Percentiles rank a stretch among this genome's conserved stretches.
These are phyloP conservation scores for Zootermopsis nevadensis DNA, from an alignment of 2,888 invertebrate genomes.

Conservation along the genomic window DNA sequence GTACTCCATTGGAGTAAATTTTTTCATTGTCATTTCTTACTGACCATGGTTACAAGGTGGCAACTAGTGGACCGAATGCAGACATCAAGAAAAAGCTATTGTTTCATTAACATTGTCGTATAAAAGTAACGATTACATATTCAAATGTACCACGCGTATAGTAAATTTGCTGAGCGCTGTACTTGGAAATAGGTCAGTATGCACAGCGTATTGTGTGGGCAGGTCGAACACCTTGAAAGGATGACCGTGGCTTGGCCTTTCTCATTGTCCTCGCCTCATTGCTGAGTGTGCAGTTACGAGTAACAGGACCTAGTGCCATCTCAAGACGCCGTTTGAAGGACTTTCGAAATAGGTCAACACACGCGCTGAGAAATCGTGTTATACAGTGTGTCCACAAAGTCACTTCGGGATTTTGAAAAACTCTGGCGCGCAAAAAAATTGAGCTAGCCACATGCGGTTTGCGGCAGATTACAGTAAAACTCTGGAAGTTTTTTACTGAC, in stretches of 20 bases:
- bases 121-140: background rate
- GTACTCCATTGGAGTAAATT: too few relatives aligned
- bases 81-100: background rate
- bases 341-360: slow-evolving; percentile 6
- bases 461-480: too few relatives aligned
- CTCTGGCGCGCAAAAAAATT: too few relatives aligned
- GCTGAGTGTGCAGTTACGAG: background rate
- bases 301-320: slow-evolving; percentile 9
- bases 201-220: slow-evolving; percentile 6
- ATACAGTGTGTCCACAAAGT: too few relatives aligned
- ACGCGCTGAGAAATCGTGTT: too few relatives aligned
- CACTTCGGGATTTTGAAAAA: too few relatives aligned
- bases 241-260: slow-evolving; percentile 37
- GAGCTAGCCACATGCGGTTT: too few relatives aligned
- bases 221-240: slow-evolving; percentile 33
- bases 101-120: background rate
- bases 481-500: too few relatives aligned
- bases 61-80: background rate
- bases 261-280: slow-evolving; percentile 16
- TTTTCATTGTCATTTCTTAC: too few relatives aligned
- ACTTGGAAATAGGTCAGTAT: slow-evolving; percentile 33
- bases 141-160: background rate
- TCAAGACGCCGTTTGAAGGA: background rate
- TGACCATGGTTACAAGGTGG: too few relatives aligned
- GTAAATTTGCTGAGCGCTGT: background rate